Percentiles rank a stretch among this genome's conserved stretches.
phyloP scores from a whole-genome alignment of 2,113 vertebrate species.

The Psophia crepitans region DNA sequence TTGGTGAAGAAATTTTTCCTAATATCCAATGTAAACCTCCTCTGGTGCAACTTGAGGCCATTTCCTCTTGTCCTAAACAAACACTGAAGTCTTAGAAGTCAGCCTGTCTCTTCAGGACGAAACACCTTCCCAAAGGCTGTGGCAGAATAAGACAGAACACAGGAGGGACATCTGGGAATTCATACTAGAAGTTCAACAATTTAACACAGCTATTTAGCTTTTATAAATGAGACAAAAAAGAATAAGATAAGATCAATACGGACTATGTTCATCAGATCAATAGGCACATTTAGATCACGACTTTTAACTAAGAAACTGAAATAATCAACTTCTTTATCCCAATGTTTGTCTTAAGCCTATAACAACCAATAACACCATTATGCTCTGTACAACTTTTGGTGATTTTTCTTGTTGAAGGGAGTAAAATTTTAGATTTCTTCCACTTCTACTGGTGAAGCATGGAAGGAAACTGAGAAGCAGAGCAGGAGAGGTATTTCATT shows the following conservation, averaged over 20 bases:
- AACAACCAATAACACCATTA: not conserved
- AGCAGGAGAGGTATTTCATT: not conserved
- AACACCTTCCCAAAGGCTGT: fast-evolving
- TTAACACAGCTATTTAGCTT: not conserved
- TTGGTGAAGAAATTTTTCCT: not conserved
- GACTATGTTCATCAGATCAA: not conserved
- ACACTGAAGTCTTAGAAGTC: not conserved
- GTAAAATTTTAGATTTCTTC: not conserved
- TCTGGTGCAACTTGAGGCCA: not conserved
- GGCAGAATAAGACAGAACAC: fast-evolving
- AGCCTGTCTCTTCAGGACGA: not conserved
- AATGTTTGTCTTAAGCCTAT: not conserved
- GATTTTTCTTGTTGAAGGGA: not conserved
- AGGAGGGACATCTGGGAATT: not conserved
- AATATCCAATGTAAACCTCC: not conserved
- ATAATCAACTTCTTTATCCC: not conserved
- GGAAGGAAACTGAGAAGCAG: not conserved
- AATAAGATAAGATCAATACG: not conserved
- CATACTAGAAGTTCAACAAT: not conserved
- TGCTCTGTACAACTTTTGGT: not conserved
- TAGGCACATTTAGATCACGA: not conserved
- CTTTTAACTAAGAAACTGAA: not conserved
- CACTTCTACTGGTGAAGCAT: not conserved
- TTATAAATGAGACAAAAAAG: not conserved
- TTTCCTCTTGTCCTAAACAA: not conserved